Evolutionary conservation across 2,113 vertebrate genomes (phyloP).

Genomic region (Sapajus apella): DNA sequence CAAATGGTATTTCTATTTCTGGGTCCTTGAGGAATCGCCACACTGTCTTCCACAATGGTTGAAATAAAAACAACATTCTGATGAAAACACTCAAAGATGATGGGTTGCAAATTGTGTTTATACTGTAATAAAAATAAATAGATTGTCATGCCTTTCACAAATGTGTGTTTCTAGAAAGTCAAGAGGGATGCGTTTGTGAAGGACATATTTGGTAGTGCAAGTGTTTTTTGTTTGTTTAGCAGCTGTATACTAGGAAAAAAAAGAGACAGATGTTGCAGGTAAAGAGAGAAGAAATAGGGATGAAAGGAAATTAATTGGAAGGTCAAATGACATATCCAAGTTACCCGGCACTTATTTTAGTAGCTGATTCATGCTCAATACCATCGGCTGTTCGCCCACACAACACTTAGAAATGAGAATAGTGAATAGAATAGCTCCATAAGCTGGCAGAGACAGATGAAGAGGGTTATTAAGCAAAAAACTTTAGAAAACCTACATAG

Average conservation of each 20-base stretch:
- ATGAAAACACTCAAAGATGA: not conserved
- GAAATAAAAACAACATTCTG: not conserved
- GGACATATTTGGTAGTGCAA: not conserved
- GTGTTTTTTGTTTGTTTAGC: not conserved
- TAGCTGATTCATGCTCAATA: constrained; percentile 54
- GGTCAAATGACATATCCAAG: constrained; percentile 60
- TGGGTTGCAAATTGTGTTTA: not conserved
- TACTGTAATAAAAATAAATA: not conserved
- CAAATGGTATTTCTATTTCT: no score
- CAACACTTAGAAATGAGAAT: not conserved
- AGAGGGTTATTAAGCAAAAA: not conserved
- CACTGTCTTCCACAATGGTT: no score
- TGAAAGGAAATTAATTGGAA: constrained; percentile 59
- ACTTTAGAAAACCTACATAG: not conserved
- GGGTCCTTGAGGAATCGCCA: no score
- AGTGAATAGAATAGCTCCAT: not conserved
- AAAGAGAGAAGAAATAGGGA: not conserved
- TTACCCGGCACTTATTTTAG: constrained; percentile 65
- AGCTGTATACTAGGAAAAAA: not conserved
- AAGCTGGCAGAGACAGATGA: not conserved
- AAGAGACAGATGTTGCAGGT: not conserved
- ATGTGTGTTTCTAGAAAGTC: constrained; percentile 9
- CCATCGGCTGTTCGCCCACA: constrained; percentile 34
- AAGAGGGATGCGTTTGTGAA: not conserved
- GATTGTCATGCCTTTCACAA: not conserved